Conservation (phyloP, 2,797 vertebrate genomes). For the Cirrhinus mrigala region DNA sequence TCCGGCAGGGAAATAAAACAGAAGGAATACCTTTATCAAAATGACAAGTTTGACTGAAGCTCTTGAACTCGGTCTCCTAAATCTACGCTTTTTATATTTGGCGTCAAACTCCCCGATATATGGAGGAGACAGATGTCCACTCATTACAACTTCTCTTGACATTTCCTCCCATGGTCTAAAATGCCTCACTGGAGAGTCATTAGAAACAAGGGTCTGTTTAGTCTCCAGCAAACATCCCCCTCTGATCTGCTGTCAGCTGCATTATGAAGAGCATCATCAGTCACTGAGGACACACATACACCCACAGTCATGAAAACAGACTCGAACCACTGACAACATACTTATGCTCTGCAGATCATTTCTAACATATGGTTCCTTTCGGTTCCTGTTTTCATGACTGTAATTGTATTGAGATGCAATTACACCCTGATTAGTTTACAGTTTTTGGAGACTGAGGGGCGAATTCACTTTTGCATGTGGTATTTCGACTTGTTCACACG, state of each 20-base stretch:
- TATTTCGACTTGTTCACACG: no score
- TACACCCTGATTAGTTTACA: conserved; percentile 32
- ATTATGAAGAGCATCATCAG: conserved; percentile 53
- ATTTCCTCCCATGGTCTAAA: conserved; percentile 39
- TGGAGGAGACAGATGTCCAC: conserved; percentile 31
- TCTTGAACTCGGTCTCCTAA: conserved; percentile 20
- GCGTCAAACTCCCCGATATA: conserved; percentile 36
- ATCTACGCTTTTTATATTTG: conserved; percentile 3
- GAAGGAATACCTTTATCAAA: conserved; percentile 31
- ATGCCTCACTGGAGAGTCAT: conserved; percentile 47
- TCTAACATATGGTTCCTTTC: conserved; percentile 7
- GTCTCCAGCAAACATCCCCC: conserved; percentile 46
- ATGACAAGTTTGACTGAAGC: conserved; percentile 14
- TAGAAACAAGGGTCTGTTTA: conserved; percentile 39
- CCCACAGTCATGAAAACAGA: conserved; percentile 27
- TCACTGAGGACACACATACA: conserved; percentile 32
- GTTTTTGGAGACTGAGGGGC: background rate
- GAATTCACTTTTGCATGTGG: background rate
- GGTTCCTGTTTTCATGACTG: conserved; percentile 9
- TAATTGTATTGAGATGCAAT: conserved; percentile 20
- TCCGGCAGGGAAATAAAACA: conserved; percentile 67
- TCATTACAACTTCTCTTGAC: conserved; percentile 44
- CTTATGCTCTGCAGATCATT: conserved; percentile 17
- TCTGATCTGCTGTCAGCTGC: conserved; percentile 51
- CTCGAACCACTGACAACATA: conserved; percentile 31